Base-by-base conservation (phyloP, 2,888 invertebrate genomes). In the Lithophane ornitopus region DNA sequence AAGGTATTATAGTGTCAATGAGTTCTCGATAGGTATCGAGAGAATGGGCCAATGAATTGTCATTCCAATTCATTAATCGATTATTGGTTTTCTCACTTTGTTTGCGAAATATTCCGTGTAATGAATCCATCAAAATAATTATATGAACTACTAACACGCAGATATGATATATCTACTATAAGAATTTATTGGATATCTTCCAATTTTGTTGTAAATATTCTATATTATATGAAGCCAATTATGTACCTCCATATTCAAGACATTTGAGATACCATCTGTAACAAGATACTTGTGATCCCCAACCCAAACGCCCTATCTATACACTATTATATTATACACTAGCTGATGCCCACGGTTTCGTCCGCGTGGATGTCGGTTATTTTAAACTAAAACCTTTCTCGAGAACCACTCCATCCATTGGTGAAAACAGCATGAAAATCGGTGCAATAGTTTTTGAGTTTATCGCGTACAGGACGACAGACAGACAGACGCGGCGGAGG, bases 141-240 rank as follows among this genome's bases (percentile, higher is more conserved):
- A 14, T 56, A 19, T 14, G 28, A 61, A 59, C 14, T 74, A 41
- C 34, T 34, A 6, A 34, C n/a, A 74, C 0, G 22, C 28, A n/a
- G n/a, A 34, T 44, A 44, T 16, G 26, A 41, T 16, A 14, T 34
- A 56, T 56, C 26, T 26, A 44, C 26, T 14, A 34, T 52, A 44
- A 76, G 8, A 62, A 63, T 74, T 34, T 34, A 74, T 75, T 52
- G 34, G 52, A 63, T 14, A 16, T 14, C 28, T 22, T 34, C 28
- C 44, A 34, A 76, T 74, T 52, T 49, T 34, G 22, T 73, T 73
- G 34, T 28, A 44, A 28, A 11, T 49, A 41, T 52, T 49, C 16
- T n/a, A 39, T 59, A 49, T 16, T 49, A n/a, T 41, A 28, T 59
- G 14, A 49, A 22, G 19, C 2, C 7, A 28, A n/a, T n/a, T 74